A percentile compares a stretch with the other conserved stretches of the same genome.
Conservation (phyloP, 2,888 invertebrate species). For the Therioaphis trifolii region DNA sequence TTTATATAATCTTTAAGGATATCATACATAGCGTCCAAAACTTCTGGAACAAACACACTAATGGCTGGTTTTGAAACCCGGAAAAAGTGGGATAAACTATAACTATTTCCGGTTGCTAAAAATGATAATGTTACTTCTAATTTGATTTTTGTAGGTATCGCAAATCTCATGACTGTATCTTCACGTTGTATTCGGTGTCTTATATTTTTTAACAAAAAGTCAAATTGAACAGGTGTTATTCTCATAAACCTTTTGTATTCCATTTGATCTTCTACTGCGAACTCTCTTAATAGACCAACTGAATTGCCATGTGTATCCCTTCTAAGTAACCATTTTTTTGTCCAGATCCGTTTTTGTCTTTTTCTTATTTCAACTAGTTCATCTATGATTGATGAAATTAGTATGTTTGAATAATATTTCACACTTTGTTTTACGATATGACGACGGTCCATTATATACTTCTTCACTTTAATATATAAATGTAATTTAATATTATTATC, state of each 20-base stretch:
- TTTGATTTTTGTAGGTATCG: too few species aligned
- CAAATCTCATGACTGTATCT: too few species aligned
- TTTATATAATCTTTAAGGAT: too few species aligned
- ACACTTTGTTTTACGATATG: slow-evolving; percentile 20
- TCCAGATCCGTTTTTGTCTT: not conserved
- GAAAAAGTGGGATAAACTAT: too few species aligned
- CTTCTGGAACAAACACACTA: too few species aligned
- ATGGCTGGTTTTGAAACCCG: too few species aligned
- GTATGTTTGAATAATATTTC: slow-evolving; percentile 17
- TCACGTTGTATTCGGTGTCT: slow-evolving; percentile 1
- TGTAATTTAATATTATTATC: slow-evolving; percentile 21
- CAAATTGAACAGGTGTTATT: slow-evolving; percentile 5
- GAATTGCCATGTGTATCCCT: not conserved
- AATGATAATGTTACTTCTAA: too few species aligned
- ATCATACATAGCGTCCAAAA: too few species aligned
- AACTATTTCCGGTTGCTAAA: too few species aligned
- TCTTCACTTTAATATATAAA: slow-evolving; percentile 26
- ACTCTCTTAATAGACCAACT: not conserved
- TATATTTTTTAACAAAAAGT: not conserved
- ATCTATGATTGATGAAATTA: slow-evolving; percentile 20
- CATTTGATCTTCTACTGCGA: slow-evolving; percentile 25
- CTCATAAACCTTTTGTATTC: slow-evolving; percentile 8
- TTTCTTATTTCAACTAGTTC: slow-evolving; percentile 24
- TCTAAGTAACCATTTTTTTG: slow-evolving; percentile 10
- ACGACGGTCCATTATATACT: slow-evolving; percentile 28